Base-by-base conservation (phyloP, 2,797 vertebrate genomes). In the Lepus oiostolus region DNA sequence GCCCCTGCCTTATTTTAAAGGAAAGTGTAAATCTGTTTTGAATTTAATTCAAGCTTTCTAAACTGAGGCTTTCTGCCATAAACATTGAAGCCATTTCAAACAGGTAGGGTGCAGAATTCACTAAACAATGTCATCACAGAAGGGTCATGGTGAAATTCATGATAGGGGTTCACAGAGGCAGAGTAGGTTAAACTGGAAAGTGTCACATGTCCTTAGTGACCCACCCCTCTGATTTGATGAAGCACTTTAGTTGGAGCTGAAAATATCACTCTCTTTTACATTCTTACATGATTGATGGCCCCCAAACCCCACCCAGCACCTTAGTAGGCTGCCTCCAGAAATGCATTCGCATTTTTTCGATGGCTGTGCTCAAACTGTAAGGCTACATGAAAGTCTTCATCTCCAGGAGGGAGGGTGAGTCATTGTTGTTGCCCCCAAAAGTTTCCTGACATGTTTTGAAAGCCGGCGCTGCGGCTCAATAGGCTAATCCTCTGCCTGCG, bases 161-260 rank as follows among this genome's bases (percentile, higher is more conserved):
- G 79, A 67, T 42, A 85, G 88, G 47, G 88, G 75, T 92, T 90
- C 72, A 68, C 30, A 67, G 85, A 58, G 16, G 24, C 52, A 62
- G 9, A 74, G 60, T 85, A 90, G 75, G 95, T 94, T 94, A 90
- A 90, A 86, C 95, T 81, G 67, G 93, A 95, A 96, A 70, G 75
- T 74, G 62, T 54, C 50, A 3, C 65, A 38, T 30, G 11, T 82
- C 54, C 54, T 88, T 70, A 67, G 4, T 62, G 75, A 91, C 50
- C 85, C 88, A 83, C 21, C 32, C 52, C 65, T 85, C 70, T 54
- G 65, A 62, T 67, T 88, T 83, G 67, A 86, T 90, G 90, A 83
- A 65, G 96, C 88, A 93, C 54, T 83, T 86, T 58, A 71, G 26
- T 86, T 85, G 85, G 80, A 94, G 35, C 63, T 82, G 42, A 77